A percentile compares a stretch with the other conserved stretches of the same genome.
Conservation (phyloP, 2,888 invertebrate species). For the Callosobruchus maculatus region DNA sequence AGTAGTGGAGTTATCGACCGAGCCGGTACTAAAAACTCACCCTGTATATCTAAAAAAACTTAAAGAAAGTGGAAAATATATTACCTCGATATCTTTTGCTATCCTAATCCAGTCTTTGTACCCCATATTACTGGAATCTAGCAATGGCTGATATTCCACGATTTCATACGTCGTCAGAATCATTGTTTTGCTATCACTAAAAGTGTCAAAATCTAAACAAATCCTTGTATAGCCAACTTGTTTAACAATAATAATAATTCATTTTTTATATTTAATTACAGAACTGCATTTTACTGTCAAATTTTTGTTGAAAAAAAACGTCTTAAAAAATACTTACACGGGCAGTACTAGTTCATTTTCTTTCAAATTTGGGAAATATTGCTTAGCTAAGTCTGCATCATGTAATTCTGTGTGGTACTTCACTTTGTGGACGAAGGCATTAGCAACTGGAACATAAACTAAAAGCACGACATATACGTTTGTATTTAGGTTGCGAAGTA, state of each 20-base stretch:
- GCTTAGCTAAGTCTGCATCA: slow-evolving; percentile 66
- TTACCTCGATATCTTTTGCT: slow-evolving; percentile 81
- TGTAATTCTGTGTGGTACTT: slow-evolving; percentile 75
- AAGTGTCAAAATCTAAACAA: slow-evolving; percentile 1
- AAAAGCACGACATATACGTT: too few relatives aligned
- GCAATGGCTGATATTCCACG: slow-evolving; percentile 78
- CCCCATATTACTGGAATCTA: slow-evolving; percentile 94
- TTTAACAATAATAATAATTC: too few relatives aligned
- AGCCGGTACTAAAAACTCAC: too few relatives aligned
- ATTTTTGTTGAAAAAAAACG: too few relatives aligned
- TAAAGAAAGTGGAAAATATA: too few relatives aligned
- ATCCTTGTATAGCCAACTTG: too few relatives aligned
- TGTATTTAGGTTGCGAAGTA: too few relatives aligned
- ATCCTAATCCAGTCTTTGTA: slow-evolving; percentile 87
- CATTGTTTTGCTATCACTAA: slow-evolving; percentile 8
- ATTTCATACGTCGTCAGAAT: slow-evolving; percentile 69
- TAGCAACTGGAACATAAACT: slow-evolving; percentile 74
- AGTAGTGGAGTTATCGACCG: too few relatives aligned
- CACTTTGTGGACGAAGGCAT: slow-evolving; percentile 67
- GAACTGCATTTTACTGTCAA: too few relatives aligned
- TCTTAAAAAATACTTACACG: slow-evolving; percentile 30
- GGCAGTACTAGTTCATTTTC: slow-evolving; percentile 40
- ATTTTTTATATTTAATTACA: too few relatives aligned
- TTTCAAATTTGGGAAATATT: slow-evolving; percentile 52
- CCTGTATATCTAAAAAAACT: too few relatives aligned